Conservation (phyloP, 1,140 invertebrate species). For the Caenorhabditis elegans region DNA sequence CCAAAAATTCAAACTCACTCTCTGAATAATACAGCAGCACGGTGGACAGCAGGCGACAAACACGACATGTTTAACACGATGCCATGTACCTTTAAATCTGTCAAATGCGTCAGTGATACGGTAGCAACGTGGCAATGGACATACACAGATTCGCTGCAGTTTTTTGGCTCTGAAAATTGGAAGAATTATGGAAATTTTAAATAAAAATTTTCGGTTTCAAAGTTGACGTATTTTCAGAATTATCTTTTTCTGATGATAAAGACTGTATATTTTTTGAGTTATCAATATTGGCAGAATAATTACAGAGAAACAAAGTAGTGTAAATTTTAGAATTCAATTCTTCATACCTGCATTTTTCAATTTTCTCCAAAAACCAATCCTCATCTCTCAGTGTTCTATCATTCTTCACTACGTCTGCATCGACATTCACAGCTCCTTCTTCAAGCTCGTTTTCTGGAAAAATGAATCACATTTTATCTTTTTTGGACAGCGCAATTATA, state of each 20-base stretch:
- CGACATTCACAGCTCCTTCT: neutral
- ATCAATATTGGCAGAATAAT: no score
- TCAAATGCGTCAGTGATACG: neutral
- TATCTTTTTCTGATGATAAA: no score
- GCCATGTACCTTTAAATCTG: neutral
- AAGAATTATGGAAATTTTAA: no score
- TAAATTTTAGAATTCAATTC: no score
- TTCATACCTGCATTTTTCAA: constrained; percentile 12
- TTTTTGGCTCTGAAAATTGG: neutral
- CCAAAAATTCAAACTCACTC: neutral
- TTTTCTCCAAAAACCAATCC: neutral
- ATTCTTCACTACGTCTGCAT: neutral
- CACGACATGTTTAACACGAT: neutral
- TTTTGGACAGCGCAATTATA: no score
- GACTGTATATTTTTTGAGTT: no score
- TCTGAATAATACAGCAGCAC: neutral
- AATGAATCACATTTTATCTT: neutral
- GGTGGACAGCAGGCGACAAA: constrained; percentile 19
- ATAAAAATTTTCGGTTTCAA: no score
- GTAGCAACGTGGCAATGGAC: neutral
- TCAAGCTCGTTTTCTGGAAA: neutral
- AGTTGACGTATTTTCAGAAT: no score
- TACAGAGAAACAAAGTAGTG: no score
- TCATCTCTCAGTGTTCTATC: constrained; percentile 27
- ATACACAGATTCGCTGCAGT: neutral